Evolutionary conservation across 2,113 vertebrate species (phyloP).

Genomic region (Archocentrus centrarchus): DNA sequence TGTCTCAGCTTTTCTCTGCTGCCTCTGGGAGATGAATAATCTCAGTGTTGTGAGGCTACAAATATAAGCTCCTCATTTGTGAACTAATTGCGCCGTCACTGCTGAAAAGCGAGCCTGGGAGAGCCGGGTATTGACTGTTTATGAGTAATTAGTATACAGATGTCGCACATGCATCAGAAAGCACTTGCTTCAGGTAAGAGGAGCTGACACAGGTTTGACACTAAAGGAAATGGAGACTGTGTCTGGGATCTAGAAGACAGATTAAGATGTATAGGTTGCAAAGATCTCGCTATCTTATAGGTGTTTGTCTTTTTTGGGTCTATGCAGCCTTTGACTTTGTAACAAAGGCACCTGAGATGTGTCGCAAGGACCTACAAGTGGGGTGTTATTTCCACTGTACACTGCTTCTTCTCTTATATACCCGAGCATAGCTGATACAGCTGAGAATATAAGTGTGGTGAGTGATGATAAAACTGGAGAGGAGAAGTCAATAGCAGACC

Average conservation of each 20-base stretch:
- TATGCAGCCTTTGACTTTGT: slow-evolving; percentile 21
- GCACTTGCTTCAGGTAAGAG: slow-evolving; percentile 59
- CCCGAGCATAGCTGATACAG: not conserved
- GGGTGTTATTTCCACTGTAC: not conserved
- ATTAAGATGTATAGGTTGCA: slow-evolving; percentile 27
- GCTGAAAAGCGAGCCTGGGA: slow-evolving; percentile 24
- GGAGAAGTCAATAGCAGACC: slow-evolving; percentile 29
- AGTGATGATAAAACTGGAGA: slow-evolving; percentile 13
- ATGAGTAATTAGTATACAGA: slow-evolving; percentile 69
- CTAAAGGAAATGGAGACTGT: slow-evolving; percentile 44
- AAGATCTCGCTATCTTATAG: not conserved
- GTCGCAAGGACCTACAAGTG: slow-evolving; percentile 24
- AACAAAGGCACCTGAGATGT: slow-evolving; percentile 25
- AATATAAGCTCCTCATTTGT: slow-evolving; percentile 63
- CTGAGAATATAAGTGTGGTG: not conserved
- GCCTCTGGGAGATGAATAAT: slow-evolving; percentile 51
- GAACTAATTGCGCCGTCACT: slow-evolving; percentile 58
- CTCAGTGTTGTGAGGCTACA: slow-evolving; percentile 6
- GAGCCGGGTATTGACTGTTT: slow-evolving; percentile 41
- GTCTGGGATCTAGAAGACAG: slow-evolving; percentile 5
- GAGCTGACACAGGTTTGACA: slow-evolving; percentile 57
- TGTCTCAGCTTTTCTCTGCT: slow-evolving; percentile 19
- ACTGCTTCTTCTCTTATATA: not conserved
- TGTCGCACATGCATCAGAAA: slow-evolving; percentile 34
- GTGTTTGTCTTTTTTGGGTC: not conserved